Percentiles rank a stretch among this genome's conserved stretches.
Evolutionary conservation across 2,113 vertebrate species (phyloP).

Genomic region (Chaetodon trifascialis): DNA sequence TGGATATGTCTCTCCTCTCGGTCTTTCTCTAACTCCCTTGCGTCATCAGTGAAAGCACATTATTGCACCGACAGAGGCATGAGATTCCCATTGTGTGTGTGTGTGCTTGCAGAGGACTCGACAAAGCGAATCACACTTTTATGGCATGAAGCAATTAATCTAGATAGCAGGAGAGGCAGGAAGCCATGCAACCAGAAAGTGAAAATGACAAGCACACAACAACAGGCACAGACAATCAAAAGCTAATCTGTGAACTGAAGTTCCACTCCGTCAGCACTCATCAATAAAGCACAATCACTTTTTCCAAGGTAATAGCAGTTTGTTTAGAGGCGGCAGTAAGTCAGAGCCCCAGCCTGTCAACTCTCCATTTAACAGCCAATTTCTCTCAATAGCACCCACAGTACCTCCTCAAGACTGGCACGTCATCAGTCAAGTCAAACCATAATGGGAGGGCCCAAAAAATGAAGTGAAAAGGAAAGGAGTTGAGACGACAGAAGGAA

Average conservation of each 20-base stretch:
- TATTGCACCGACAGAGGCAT: constrained; percentile 14
- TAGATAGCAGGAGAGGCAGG: constrained; percentile 27
- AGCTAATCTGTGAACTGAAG: constrained; percentile 1
- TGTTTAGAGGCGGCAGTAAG: constrained; percentile 32
- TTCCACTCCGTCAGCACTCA: constrained; percentile 41
- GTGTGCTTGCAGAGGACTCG: background rate
- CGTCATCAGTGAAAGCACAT: constrained; percentile 26
- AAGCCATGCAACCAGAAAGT: constrained; percentile 18
- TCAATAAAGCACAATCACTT: constrained; percentile 34
- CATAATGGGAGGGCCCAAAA: background rate
- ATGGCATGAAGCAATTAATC: constrained; percentile 24
- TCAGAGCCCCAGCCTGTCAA: constrained; percentile 4
- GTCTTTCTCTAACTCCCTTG: background rate
- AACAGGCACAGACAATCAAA: constrained; percentile 25
- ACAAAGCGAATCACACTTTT: constrained; percentile 35
- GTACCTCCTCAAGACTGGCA: background rate
- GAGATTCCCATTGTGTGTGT: background rate
- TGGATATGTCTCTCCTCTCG: background rate
- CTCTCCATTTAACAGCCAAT: constrained; percentile 58
- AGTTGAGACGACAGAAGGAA: background rate
- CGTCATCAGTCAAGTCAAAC: background rate
- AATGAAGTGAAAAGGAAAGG: no score
- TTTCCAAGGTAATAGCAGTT: constrained; percentile 36
- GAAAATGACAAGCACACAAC: constrained; percentile 33
- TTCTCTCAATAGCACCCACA: constrained; percentile 7